phyloP scores from a whole-genome alignment of 2,888 invertebrate genomes.

The Habroteleia sp. region DNA sequence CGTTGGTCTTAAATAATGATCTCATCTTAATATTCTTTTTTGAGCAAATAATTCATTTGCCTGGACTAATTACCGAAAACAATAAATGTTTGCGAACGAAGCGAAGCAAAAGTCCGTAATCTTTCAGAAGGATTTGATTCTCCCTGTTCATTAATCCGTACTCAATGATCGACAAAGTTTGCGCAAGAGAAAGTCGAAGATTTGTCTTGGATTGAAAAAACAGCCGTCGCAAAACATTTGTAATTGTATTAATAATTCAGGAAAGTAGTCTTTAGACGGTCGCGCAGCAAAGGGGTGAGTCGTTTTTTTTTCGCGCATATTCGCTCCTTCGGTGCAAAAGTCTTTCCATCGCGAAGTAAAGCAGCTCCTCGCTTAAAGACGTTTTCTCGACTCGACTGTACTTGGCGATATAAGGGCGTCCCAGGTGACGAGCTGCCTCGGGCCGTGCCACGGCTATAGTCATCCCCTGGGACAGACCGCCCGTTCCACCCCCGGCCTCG shows the following conservation, averaged over 20 bases:
- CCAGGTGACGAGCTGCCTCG: slow-evolving; percentile 80
- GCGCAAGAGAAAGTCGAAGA: slow-evolving; percentile 2
- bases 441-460: slow-evolving; percentile 77
- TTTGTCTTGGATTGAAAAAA: slow-evolving; percentile 12
- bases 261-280: slow-evolving; percentile 21
- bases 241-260: slow-evolving; percentile 54
- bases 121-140: not conserved
- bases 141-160: slow-evolving; percentile 15
- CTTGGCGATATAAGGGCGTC: slow-evolving; percentile 79
- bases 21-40: not conserved
- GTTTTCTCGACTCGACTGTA: slow-evolving; percentile 77
- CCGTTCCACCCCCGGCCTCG: slow-evolving; percentile 57
- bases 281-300: slow-evolving; percentile 21
- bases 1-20: not conserved
- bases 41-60: not conserved
- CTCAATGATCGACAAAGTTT: slow-evolving; percentile 30
- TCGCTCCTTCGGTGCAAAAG: slow-evolving; percentile 62
- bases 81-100: slow-evolving; percentile 7
- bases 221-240: slow-evolving; percentile 45
- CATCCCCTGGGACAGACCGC: slow-evolving; percentile 76
- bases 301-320: slow-evolving; percentile 38
- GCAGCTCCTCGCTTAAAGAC: slow-evolving; percentile 71
- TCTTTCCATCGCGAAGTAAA: slow-evolving; percentile 70
- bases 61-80: not conserved
- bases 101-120: not conserved